These are phyloP conservation scores for Carcharodon carcharias DNA, from an alignment of 2,797 vertebrate genomes.

Conservation along the genomic window DNA sequence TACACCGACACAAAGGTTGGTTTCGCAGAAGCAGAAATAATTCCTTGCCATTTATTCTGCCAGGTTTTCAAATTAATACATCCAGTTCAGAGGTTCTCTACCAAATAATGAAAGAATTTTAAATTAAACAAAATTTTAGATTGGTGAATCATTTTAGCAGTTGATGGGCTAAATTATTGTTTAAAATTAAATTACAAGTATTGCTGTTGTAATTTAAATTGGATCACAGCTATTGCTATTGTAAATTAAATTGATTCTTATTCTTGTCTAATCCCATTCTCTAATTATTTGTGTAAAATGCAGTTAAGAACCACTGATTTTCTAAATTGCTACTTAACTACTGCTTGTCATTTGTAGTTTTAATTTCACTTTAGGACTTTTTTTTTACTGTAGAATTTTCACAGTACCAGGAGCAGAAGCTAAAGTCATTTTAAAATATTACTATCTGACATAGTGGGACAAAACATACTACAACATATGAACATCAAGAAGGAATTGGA, in stretches of 20 bases:
- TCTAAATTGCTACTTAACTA: slow-evolving; percentile 26
- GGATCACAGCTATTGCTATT: slow-evolving; percentile 21
- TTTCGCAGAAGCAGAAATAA: neutral
- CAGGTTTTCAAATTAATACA: neutral
- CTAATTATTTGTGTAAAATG: slow-evolving; percentile 34
- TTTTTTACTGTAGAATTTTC: neutral
- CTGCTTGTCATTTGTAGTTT: neutral
- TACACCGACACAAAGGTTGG: neutral
- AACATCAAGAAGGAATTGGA: neutral
- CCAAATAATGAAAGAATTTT: neutral
- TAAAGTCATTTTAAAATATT: neutral
- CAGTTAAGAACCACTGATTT: slow-evolving; percentile 34
- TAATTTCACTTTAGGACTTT: neutral
- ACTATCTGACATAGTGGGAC: neutral
- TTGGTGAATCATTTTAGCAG: slow-evolving; percentile 11
- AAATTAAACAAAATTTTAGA: slow-evolving; percentile 30
- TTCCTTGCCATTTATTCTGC: neutral
- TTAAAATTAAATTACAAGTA: slow-evolving; percentile 21
- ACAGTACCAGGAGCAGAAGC: neutral
- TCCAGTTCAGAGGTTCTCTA: neutral
- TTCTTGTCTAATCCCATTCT: slow-evolving; percentile 32
- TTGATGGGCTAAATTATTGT: slow-evolving; percentile 17
- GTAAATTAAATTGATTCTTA: slow-evolving; percentile 21
- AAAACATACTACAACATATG: neutral
- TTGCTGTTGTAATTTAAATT: slow-evolving; percentile 25